These are phyloP conservation scores for Sapajus apella DNA, from an alignment of 2,113 vertebrate species.

Conservation along the genomic window DNA sequence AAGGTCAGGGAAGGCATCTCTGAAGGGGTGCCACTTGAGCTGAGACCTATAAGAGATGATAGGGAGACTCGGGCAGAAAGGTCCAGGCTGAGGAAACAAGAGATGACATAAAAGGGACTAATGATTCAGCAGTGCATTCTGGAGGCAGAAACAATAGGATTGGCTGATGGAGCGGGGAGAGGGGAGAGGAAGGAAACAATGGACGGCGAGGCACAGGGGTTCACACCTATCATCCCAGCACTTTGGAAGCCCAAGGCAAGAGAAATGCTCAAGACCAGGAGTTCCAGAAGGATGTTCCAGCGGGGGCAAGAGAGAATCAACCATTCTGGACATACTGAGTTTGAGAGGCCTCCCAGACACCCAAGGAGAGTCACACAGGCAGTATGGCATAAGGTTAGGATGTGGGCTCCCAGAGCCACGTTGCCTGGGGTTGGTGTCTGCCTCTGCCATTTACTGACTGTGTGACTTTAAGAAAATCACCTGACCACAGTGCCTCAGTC, in stretches of 20 bases:
- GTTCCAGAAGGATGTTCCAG: background rate
- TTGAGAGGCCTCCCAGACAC: background rate
- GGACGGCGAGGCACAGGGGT: too few relatives aligned
- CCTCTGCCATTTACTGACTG: background rate
- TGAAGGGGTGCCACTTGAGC: too few relatives aligned
- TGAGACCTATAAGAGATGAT: too few relatives aligned
- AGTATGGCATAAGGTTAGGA: background rate
- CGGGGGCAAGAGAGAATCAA: background rate
- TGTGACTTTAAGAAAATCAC: background rate
- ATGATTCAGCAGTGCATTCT: background rate
- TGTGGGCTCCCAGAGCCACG: background rate
- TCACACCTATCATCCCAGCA: too few relatives aligned
- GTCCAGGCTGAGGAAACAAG: too few relatives aligned
- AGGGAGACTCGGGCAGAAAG: too few relatives aligned
- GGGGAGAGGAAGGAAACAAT: too few relatives aligned
- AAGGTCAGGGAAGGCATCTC: too few relatives aligned
- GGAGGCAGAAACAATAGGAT: background rate
- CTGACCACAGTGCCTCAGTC: background rate
- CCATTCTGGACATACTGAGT: background rate
- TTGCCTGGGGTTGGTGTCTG: background rate
- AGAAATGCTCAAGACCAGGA: too few relatives aligned
- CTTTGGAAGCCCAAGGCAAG: too few relatives aligned
- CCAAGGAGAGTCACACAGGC: background rate
- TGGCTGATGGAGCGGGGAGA: background rate
- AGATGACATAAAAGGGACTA: too few relatives aligned